Percentiles rank a stretch among this genome's conserved stretches.
Evolutionary conservation across 2,113 vertebrate species (phyloP).

Genomic region (Copsychus sechellarum): DNA sequence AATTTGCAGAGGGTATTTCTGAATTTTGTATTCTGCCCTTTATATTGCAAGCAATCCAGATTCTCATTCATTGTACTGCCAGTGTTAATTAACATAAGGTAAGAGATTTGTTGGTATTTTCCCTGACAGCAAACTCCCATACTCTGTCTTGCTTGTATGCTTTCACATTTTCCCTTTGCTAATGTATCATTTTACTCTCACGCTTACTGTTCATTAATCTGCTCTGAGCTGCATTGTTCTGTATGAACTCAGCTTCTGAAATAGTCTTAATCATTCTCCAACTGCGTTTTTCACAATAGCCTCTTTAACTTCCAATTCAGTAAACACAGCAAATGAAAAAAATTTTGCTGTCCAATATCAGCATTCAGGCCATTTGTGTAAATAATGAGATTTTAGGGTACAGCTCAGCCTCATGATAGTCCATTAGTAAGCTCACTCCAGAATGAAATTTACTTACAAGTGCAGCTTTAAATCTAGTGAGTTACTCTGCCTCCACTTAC

Average conservation of each 20-base stretch:
- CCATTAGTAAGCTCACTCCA: slow-evolving; percentile 3
- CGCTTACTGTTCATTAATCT: slow-evolving; percentile 42
- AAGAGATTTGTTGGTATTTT: not conserved
- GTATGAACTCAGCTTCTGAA: slow-evolving; percentile 25
- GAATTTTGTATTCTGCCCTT: not conserved
- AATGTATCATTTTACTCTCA: slow-evolving; percentile 14
- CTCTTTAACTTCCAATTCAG: not conserved
- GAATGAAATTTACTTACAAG: not conserved
- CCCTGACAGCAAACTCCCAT: not conserved
- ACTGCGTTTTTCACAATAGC: slow-evolving; percentile 38
- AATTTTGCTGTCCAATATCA: not conserved
- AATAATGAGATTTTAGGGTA: slow-evolving; percentile 8
- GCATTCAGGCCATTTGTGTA: not conserved
- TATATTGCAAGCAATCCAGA: not conserved
- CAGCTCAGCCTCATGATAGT: not conserved
- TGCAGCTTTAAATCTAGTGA: not conserved
- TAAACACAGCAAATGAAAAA: slow-evolving; percentile 9
- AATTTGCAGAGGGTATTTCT: not conserved
- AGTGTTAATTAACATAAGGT: not conserved
- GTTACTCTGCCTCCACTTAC: not conserved
- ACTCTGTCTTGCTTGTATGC: not conserved
- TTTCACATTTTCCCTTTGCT: not conserved
- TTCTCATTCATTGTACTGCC: not conserved
- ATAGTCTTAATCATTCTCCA: slow-evolving; percentile 35
- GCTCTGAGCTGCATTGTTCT: not conserved